Percentiles rank a stretch among this genome's conserved stretches.
Evolutionary conservation across 2,113 vertebrate genomes (phyloP).

Genomic region (Cynoglossus semilaevis): DNA sequence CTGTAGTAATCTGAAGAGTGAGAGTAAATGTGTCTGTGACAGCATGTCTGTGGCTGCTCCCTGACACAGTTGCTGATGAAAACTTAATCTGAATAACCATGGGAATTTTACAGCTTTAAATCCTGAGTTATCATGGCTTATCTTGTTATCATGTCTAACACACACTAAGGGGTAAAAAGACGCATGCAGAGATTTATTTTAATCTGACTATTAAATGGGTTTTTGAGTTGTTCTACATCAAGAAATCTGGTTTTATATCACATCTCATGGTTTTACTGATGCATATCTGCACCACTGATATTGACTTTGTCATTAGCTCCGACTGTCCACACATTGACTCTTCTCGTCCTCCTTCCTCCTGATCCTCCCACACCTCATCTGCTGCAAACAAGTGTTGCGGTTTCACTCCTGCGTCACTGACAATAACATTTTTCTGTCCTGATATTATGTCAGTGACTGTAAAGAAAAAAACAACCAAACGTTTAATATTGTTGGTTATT

Average conservation of each 20-base stretch:
- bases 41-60: slow-evolving; percentile 4
- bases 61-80: slow-evolving; percentile 45
- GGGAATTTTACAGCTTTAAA: slow-evolving; percentile 70
- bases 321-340: slow-evolving; percentile 59
- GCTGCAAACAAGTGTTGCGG: slow-evolving; percentile 37
- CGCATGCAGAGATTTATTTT: background rate
- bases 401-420: slow-evolving; percentile 11
- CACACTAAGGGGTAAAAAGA: slow-evolving; percentile 3
- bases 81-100: slow-evolving; percentile 66
- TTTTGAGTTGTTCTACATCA: background rate
- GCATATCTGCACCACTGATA: slow-evolving; percentile 21
- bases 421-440: background rate
- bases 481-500: background rate
- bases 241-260: slow-evolving; percentile 1
- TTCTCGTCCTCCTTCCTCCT: slow-evolving; percentile 47
- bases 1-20: background rate
- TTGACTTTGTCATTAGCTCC: slow-evolving; percentile 50
- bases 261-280: slow-evolving; percentile 29
- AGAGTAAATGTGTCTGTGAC: slow-evolving; percentile 26
- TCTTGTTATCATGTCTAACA: slow-evolving; percentile 44
- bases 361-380: slow-evolving; percentile 69
- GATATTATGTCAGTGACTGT: slow-evolving; percentile 7
- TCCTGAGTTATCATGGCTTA: slow-evolving; percentile 56
- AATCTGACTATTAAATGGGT: background rate
- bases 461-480: slow-evolving; percentile 8